Evolutionary conservation across 2,888 invertebrate genomes (phyloP).

Genomic region (Cynaeus angustus): DNA sequence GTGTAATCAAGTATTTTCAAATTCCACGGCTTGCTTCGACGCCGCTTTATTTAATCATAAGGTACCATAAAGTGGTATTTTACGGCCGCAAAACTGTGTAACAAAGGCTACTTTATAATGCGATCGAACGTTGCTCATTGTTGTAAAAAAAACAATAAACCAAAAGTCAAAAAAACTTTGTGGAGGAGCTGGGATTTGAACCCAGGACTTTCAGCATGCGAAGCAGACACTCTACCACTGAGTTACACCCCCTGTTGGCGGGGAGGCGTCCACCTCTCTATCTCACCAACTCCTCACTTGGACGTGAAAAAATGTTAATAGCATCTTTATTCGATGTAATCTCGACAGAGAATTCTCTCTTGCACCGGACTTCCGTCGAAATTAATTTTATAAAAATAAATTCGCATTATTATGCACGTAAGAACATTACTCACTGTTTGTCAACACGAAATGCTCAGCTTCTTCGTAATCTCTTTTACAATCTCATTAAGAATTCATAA

Average conservation of each 20-base stretch:
- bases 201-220: conserved; percentile 72
- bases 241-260: conserved; percentile 63
- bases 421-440: conserved; percentile 37
- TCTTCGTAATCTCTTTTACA: conserved; percentile 75
- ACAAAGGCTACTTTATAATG: too few relatives aligned
- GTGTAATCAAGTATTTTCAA: too few relatives aligned
- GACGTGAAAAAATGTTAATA: conserved; percentile 7
- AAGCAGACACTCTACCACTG: conserved; percentile 74
- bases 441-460: conserved; percentile 32
- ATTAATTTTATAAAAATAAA: conserved; percentile 25
- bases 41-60: too few relatives aligned
- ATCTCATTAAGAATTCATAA: conserved; percentile 80
- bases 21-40: too few relatives aligned
- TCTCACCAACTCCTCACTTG: neutral
- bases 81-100: too few relatives aligned
- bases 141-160: conserved; percentile 16
- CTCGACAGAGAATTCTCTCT: conserved; percentile 1
- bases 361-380: conserved; percentile 11
- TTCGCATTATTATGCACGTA: conserved; percentile 27
- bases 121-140: too few relatives aligned
- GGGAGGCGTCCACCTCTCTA: neutral
- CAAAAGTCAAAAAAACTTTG: conserved; percentile 48
- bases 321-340: conserved; percentile 5
- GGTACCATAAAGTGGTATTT: too few relatives aligned
- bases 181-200: conserved; percentile 67